phyloP scores from a whole-genome alignment of 1,140 invertebrate species.

The roundworm (Caenorhabditis elegans) region DNA sequence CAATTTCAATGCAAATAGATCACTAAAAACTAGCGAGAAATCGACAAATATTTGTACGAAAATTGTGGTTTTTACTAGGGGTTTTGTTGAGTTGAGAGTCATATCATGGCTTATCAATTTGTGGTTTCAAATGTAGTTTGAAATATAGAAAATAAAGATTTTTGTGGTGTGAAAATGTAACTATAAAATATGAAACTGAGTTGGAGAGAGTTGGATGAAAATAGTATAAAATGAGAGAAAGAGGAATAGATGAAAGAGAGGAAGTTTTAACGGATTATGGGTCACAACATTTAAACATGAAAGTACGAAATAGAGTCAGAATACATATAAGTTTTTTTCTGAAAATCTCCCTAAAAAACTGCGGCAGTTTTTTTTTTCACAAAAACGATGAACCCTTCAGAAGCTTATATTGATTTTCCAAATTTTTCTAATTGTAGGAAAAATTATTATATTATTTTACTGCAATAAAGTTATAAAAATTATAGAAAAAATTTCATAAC shows the following conservation, averaged over 20 bases:
- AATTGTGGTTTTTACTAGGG: neutral
- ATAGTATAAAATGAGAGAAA: constrained; percentile 7
- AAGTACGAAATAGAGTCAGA: no score
- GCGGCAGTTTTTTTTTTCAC: no score
- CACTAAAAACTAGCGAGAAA: neutral
- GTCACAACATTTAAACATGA: neutral
- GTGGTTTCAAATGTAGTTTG: neutral
- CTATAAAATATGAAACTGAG: neutral
- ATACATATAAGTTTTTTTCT: no score
- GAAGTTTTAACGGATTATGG: neutral
- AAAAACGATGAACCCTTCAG: no score
- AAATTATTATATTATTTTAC: no score
- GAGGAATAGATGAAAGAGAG: neutral
- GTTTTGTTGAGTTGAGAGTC: neutral
- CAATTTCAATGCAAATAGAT: neutral
- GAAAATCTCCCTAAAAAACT: no score
- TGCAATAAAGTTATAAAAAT: no score
- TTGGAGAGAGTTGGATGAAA: neutral
- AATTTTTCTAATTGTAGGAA: no score
- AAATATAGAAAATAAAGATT: no score
- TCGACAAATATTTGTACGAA: constrained; percentile 13
- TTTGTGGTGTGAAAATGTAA: neutral
- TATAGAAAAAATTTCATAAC: no score
- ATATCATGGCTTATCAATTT: neutral
- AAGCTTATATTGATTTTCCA: no score